Percentiles rank a stretch among this genome's conserved stretches.
Evolutionary conservation across 2,797 vertebrate genomes (phyloP).

Genomic region (Sebastes glaucus): DNA sequence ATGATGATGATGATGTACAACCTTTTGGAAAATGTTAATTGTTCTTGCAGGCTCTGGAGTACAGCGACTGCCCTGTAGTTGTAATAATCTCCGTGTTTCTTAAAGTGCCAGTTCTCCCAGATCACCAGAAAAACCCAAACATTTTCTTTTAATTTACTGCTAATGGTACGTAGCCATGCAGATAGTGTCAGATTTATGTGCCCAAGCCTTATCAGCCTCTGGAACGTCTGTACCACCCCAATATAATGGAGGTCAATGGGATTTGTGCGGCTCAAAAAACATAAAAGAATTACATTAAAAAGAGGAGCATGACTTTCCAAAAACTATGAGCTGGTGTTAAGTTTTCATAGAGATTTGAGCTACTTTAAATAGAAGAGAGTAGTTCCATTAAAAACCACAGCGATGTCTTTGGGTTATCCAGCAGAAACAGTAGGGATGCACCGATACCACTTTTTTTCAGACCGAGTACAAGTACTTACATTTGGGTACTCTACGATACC

Average conservation of each 20-base stretch:
- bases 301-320: neutral
- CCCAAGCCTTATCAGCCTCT: neutral
- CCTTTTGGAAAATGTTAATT: neutral
- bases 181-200: neutral
- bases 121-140: neutral
- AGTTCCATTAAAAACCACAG: neutral
- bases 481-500: too few relatives aligned
- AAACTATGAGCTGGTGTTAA: neutral
- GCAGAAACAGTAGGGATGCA: too few relatives aligned
- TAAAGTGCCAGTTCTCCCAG: neutral
- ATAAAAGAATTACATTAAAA: neutral
- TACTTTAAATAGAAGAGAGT: neutral
- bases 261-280: neutral
- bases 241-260: neutral
- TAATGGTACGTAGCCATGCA: neutral
- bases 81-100: neutral
- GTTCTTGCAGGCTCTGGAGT: neutral
- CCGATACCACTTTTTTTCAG: too few relatives aligned
- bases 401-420: neutral
- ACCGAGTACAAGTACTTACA: too few relatives aligned
- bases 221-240: neutral
- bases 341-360: neutral
- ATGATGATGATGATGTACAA: neutral
- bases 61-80: neutral
- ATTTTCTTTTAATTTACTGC: neutral